Conservation (phyloP, 2,797 vertebrate genomes). For the Sebastes trivittatus region DNA sequence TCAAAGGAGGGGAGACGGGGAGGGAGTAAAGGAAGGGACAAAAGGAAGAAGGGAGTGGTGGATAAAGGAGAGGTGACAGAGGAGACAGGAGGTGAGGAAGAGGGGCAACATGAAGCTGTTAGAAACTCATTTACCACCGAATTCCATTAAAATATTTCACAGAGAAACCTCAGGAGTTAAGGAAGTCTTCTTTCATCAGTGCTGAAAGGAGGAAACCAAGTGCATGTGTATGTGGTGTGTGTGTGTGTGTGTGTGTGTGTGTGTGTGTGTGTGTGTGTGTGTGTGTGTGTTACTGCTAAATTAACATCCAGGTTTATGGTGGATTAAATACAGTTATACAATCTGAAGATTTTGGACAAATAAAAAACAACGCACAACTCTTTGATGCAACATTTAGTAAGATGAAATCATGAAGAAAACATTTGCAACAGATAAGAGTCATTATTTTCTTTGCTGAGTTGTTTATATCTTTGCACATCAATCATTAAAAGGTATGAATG, state of each 20-base stretch:
- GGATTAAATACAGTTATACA: neutral
- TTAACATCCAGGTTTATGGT: neutral
- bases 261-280: neutral
- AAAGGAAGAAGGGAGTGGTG: neutral
- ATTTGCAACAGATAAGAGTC: neutral
- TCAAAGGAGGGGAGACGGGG: neutral
- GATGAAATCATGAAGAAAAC: too few species aligned
- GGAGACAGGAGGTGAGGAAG: neutral
- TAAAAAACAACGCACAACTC: neutral
- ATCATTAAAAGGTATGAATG: neutral
- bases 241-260: neutral
- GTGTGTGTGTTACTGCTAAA: neutral
- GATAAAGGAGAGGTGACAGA: slow-evolving; percentile 7
- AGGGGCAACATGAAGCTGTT: slow-evolving; percentile 25
- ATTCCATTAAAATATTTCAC: slow-evolving; percentile 42
- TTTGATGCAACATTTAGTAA: neutral
- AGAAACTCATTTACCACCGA: slow-evolving; percentile 57
- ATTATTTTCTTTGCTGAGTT: neutral
- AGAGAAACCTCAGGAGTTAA: slow-evolving; percentile 47
- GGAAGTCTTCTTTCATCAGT: slow-evolving; percentile 56
- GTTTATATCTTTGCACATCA: neutral
- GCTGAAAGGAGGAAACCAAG: neutral
- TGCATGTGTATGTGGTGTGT: neutral
- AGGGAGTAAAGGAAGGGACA: neutral
- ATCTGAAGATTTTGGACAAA: neutral